Percentiles rank a stretch among this genome's conserved stretches.
Evolutionary conservation across 2,113 vertebrate genomes (phyloP).

Genomic region (Vombatus ursinus): DNA sequence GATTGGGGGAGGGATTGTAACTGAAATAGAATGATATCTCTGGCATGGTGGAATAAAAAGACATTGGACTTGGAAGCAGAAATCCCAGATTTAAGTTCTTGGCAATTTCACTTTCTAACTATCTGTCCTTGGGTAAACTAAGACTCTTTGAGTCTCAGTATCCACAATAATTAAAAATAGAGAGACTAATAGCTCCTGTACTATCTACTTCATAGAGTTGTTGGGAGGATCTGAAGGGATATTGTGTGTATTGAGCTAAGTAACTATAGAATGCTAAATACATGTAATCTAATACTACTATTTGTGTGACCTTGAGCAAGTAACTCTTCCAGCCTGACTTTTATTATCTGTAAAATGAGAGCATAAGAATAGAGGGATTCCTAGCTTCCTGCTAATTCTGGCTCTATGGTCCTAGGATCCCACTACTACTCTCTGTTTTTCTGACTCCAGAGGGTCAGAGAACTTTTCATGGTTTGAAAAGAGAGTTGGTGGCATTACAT

Average conservation of each 20-base stretch:
- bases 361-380: not conserved
- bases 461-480: not conserved
- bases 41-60: not conserved
- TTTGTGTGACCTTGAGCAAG: not conserved
- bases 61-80: not conserved
- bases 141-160: not conserved
- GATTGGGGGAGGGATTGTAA: not conserved
- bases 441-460: not conserved
- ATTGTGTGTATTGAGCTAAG: not conserved
- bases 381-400: not conserved
- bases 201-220: not conserved
- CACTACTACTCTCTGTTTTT: not conserved
- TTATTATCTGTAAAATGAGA: not conserved
- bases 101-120: not conserved
- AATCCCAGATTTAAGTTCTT: not conserved
- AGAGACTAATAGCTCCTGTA: not conserved
- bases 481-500: not conserved
- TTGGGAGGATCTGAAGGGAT: not conserved
- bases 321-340: not conserved
- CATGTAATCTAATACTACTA: not conserved
- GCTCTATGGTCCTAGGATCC: not conserved
- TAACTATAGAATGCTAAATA: not conserved
- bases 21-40: slow-evolving; percentile 14
- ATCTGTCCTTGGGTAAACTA: not conserved
- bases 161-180: not conserved